Evolutionary conservation across 92 coral and sea anemone species (phyloP).

Genomic region (Porites divaricata): DNA sequence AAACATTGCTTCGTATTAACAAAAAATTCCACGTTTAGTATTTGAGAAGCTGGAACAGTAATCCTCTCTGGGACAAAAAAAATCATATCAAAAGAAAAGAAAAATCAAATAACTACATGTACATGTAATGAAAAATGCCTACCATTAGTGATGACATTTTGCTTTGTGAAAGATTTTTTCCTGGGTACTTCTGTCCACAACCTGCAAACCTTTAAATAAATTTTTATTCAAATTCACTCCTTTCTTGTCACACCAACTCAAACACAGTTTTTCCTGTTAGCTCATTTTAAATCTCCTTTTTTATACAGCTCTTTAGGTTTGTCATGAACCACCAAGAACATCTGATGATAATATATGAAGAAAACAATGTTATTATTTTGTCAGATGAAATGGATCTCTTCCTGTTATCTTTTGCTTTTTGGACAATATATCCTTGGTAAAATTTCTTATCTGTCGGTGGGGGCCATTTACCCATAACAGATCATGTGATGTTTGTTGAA

Average conservation of each 20-base stretch:
- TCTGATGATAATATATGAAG: constrained; percentile 18
- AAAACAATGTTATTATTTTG: neutral
- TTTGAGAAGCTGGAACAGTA: neutral
- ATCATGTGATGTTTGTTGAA: constrained; percentile 24
- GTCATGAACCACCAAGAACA: neutral
- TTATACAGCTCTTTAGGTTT: neutral
- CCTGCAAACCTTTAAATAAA: neutral
- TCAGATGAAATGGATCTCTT: neutral
- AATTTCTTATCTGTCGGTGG: neutral
- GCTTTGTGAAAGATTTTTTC: constrained; percentile 5
- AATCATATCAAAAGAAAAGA: neutral
- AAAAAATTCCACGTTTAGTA: neutral
- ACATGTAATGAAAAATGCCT: neutral
- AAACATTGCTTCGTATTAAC: neutral
- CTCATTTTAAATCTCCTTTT: neutral
- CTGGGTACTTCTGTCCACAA: too few relatives aligned
- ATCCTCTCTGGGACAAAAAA: neutral
- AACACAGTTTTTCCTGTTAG: neutral
- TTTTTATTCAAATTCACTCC: neutral
- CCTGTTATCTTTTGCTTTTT: neutral
- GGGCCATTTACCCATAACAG: neutral
- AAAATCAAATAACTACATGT: neutral
- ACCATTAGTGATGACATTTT: constrained; percentile 35
- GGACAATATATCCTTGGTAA: neutral
- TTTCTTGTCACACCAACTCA: neutral